Evolutionary conservation across 2,113 vertebrate genomes (phyloP).

Genomic region (Uria aalge): DNA sequence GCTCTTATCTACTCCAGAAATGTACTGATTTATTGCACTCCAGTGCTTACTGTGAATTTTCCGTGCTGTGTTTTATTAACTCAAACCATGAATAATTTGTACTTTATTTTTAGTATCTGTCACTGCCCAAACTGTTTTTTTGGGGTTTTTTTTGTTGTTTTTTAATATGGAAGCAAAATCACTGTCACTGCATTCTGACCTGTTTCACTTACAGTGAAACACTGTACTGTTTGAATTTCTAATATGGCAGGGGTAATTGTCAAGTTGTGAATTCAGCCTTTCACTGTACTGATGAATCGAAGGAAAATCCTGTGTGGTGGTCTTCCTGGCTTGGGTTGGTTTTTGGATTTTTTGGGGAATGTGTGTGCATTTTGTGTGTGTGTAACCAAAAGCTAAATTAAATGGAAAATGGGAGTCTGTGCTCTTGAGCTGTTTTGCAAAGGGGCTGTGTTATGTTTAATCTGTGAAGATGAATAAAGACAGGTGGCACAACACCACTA

Average conservation of each 20-base stretch:
- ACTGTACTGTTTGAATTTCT: neutral
- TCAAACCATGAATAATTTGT: neutral
- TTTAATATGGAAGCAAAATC: neutral
- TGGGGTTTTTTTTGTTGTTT: no score
- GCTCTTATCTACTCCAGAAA: neutral
- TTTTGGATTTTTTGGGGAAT: neutral
- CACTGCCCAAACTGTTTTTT: neutral
- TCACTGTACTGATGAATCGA: neutral
- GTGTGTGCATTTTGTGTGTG: fast-evolving
- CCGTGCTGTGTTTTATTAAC: neutral
- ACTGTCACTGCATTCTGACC: neutral
- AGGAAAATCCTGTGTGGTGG: neutral
- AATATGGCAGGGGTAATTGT: neutral
- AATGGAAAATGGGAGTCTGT: neutral
- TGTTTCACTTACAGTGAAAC: neutral
- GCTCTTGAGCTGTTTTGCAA: neutral
- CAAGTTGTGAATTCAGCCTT: neutral
- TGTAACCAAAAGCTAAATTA: neutral
- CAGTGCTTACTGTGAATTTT: neutral
- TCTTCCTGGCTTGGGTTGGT: neutral
- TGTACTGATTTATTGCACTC: neutral
- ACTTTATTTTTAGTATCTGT: neutral
- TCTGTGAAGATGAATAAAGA: neutral
- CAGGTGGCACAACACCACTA: neutral
- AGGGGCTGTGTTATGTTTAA: neutral